A percentile compares a stretch with the other conserved stretches of the same genome.
phyloP scores from a whole-genome alignment of 2,113 vertebrate genomes.

The Thermophis baileyi region DNA sequence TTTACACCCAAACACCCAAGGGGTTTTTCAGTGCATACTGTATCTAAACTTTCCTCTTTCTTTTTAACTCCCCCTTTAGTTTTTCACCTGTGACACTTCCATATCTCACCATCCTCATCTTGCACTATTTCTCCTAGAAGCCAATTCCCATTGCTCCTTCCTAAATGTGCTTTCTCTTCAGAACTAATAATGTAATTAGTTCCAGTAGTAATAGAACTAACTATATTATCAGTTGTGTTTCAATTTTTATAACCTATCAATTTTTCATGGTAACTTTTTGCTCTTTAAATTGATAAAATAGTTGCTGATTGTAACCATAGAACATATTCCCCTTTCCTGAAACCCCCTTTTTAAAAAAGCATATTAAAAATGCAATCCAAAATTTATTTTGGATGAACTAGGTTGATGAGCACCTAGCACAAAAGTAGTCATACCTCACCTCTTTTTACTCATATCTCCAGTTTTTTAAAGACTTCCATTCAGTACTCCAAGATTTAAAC shows the following conservation, averaged over 20 bases:
- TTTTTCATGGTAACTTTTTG: background rate
- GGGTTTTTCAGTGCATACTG: background rate
- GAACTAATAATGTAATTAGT: too few species aligned
- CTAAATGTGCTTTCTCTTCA: background rate
- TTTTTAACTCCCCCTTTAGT: background rate
- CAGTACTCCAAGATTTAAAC: background rate
- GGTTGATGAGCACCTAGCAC: too few species aligned
- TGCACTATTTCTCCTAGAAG: background rate
- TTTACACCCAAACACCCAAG: background rate
- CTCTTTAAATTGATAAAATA: background rate
- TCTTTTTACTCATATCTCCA: background rate
- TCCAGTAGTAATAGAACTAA: too few species aligned
- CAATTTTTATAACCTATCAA: background rate
- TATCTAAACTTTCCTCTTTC: background rate
- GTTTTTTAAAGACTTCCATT: background rate
- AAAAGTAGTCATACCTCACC: background rate
- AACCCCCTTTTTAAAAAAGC: background rate
- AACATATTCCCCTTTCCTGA: background rate
- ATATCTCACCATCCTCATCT: background rate
- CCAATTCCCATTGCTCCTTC: accelerated
- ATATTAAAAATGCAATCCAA: background rate
- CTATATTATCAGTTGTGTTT: background rate
- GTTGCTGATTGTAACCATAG: background rate
- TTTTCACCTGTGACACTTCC: background rate
- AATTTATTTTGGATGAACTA: background rate